These are phyloP conservation scores for Haemorhous mexicanus DNA, from an alignment of 2,113 vertebrate genomes.

Conservation along the genomic window DNA sequence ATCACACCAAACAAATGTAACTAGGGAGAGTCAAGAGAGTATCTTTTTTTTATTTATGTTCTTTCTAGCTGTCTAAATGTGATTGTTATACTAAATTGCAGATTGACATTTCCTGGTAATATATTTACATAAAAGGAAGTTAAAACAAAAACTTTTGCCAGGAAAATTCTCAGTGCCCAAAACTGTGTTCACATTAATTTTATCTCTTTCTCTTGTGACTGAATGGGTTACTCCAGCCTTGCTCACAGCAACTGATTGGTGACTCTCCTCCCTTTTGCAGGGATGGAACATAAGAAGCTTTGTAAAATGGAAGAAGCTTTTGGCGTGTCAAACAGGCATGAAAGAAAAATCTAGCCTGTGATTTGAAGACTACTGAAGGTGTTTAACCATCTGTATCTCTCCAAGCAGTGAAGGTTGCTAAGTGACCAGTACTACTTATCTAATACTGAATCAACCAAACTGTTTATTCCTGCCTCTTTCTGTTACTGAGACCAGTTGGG, in stretches of 20 bases:
- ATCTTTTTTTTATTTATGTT: background rate
- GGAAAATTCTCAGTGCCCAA: background rate
- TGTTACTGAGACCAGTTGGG: background rate
- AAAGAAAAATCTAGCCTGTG: background rate
- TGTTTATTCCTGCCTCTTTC: background rate
- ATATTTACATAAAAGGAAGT: background rate
- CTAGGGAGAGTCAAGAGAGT: background rate
- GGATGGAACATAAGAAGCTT: background rate
- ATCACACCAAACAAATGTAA: background rate
- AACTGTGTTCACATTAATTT: background rate
- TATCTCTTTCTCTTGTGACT: background rate
- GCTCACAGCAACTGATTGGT: background rate
- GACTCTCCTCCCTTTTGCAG: background rate
- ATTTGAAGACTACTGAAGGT: background rate
- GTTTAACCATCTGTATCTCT: background rate
- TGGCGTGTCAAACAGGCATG: background rate
- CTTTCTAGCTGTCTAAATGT: background rate
- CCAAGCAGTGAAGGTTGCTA: conserved; percentile 29
- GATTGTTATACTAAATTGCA: background rate
- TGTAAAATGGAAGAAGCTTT: background rate
- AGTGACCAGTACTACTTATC: background rate
- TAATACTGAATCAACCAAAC: background rate
- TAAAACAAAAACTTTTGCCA: background rate
- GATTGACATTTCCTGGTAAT: background rate
- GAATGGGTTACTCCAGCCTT: background rate